Evolutionary conservation across 2,113 vertebrate species (phyloP).

Genomic region (Saimiri boliviensis): DNA sequence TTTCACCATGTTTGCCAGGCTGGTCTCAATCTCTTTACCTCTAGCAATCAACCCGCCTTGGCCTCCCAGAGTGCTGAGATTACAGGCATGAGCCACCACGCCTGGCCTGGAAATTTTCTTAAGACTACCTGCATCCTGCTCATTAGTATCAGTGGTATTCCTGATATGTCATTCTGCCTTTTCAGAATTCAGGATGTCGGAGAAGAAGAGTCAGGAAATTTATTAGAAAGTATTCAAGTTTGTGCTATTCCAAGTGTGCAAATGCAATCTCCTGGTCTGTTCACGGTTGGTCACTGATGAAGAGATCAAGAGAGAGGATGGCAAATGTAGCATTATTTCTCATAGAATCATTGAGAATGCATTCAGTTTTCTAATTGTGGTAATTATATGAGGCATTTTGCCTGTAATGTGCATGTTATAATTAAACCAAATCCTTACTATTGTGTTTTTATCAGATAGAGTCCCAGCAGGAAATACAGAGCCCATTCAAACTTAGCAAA

Average conservation of each 20-base stretch:
- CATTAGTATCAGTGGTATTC: background rate
- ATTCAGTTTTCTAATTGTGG: background rate
- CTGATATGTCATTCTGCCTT: background rate
- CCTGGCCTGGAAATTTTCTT: background rate
- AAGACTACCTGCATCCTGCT: background rate
- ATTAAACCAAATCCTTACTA: background rate
- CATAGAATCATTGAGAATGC: background rate
- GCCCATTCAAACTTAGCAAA: background rate
- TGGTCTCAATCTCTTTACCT: too few species aligned
- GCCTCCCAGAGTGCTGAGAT: too few species aligned
- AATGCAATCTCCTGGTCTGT: background rate
- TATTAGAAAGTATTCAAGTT: background rate
- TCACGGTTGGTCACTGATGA: background rate
- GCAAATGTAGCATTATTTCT: background rate
- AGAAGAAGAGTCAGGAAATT: background rate
- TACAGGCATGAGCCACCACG: too few species aligned
- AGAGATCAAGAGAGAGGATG: background rate
- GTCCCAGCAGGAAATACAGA: background rate
- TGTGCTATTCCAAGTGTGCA: background rate
- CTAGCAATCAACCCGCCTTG: too few species aligned
- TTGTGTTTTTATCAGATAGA: background rate
- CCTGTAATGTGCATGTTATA: background rate
- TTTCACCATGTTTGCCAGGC: too few species aligned
- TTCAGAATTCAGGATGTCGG: background rate
- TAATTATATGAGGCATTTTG: background rate